A percentile compares a stretch with the other conserved stretches of the same genome.
These are phyloP conservation scores for Pomacea canaliculata DNA, from an alignment of 2,888 invertebrate genomes.

Conservation along the genomic window DNA sequence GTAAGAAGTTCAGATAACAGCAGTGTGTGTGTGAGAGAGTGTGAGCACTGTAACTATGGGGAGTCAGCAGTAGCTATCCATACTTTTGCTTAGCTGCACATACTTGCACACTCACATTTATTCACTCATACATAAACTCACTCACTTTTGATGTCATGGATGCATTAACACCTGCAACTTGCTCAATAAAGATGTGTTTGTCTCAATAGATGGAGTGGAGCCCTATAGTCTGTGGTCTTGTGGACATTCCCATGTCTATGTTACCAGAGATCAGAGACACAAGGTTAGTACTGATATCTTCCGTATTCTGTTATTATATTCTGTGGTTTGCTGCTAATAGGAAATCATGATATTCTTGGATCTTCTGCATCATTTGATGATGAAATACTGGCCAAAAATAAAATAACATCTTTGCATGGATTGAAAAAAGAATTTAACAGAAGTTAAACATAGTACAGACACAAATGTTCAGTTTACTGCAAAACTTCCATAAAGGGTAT, in stretches of 20 bases:
- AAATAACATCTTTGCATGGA: too few relatives aligned
- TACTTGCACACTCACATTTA: neutral
- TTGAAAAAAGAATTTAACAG: too few relatives aligned
- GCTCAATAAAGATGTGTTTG: too few relatives aligned
- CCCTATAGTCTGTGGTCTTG: slow-evolving; percentile 77
- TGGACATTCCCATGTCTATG: slow-evolving; percentile 80
- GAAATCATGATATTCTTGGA: too few relatives aligned
- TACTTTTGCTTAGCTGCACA: neutral
- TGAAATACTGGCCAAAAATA: too few relatives aligned
- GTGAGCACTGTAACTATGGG: neutral
- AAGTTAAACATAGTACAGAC: too few relatives aligned
- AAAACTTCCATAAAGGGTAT: too few relatives aligned
- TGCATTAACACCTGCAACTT: too few relatives aligned
- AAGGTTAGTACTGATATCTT: slow-evolving; percentile 51
- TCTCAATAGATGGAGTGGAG: slow-evolving; percentile 81
- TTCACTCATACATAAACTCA: neutral
- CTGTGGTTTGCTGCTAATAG: too few relatives aligned
- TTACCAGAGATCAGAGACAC: slow-evolving; percentile 87
- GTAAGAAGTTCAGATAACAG: slow-evolving; percentile 48
- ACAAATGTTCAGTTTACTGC: too few relatives aligned
- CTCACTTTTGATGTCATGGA: neutral
- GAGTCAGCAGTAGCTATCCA: neutral
- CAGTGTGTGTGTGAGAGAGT: too few relatives aligned
- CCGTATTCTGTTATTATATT: neutral
- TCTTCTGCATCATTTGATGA: too few relatives aligned